A percentile compares a stretch with the other conserved stretches of the same genome.
Evolutionary conservation across 2,888 invertebrate genomes (phyloP).

Genomic region (Quadriops clusia): DNA sequence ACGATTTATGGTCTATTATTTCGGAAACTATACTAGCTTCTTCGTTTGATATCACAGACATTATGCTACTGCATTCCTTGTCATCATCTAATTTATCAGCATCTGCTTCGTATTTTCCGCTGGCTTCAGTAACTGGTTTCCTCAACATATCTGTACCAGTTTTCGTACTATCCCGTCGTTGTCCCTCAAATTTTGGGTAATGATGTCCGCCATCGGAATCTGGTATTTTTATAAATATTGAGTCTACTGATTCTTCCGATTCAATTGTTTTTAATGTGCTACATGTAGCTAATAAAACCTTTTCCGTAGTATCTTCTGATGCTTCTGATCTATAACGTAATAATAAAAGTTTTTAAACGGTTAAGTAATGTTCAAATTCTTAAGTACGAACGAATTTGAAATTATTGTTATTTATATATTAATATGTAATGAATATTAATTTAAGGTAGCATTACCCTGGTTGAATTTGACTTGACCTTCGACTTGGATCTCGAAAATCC

Average conservation of each 20-base stretch:
- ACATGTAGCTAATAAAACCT: slow-evolving; percentile 22
- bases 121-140: too few relatives aligned
- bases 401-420: slow-evolving; percentile 24
- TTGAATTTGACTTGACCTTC: slow-evolving; percentile 48
- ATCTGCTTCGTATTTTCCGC: slow-evolving; percentile 17
- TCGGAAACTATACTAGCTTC: slow-evolving; percentile 61
- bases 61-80: slow-evolving; percentile 48
- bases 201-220: slow-evolving; percentile 16
- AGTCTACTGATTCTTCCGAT: slow-evolving; percentile 8
- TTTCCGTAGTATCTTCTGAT: slow-evolving; percentile 11
- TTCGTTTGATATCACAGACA: slow-evolving; percentile 53
- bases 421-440: too few relatives aligned
- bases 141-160: too few relatives aligned
- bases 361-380: background rate
- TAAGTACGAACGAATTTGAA: slow-evolving; percentile 24
- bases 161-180: slow-evolving; percentile 29
- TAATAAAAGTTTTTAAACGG: slow-evolving; percentile 1
- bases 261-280: slow-evolving; percentile 26
- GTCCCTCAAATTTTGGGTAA: slow-evolving; percentile 24
- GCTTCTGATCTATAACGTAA: too few relatives aligned
- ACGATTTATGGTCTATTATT: slow-evolving; percentile 42
- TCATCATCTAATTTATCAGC: slow-evolving; percentile 35
- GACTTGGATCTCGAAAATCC: slow-evolving; percentile 73
- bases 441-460: slow-evolving; percentile 17
- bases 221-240: slow-evolving; percentile 30